Evolutionary conservation across 2,113 vertebrate species (phyloP).

Genomic region (Eolophus roseicapilla): DNA sequence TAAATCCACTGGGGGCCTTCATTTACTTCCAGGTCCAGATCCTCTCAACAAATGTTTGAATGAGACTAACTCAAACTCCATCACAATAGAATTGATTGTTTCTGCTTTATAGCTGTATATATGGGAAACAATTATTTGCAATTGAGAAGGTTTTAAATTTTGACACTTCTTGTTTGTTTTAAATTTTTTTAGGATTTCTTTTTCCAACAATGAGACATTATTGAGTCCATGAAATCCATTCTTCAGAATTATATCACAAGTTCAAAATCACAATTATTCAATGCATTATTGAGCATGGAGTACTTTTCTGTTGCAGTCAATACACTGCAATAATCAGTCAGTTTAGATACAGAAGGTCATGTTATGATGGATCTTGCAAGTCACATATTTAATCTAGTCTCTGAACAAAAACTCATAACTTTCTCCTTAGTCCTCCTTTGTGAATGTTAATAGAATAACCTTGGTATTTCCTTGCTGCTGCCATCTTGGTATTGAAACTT

Average conservation of each 20-base stretch:
- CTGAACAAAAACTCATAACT: background rate
- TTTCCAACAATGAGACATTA: background rate
- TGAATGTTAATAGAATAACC: background rate
- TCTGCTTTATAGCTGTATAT: background rate
- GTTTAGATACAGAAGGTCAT: background rate
- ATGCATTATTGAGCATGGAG: background rate
- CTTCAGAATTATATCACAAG: background rate
- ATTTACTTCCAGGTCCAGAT: background rate
- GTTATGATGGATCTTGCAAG: background rate
- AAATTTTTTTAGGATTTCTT: background rate
- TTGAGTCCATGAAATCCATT: background rate
- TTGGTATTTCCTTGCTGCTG: background rate
- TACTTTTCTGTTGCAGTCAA: background rate
- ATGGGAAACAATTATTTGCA: background rate
- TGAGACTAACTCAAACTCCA: background rate
- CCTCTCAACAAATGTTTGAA: background rate
- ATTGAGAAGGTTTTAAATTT: background rate
- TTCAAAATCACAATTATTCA: background rate
- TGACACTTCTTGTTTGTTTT: background rate
- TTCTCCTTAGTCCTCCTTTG: background rate
- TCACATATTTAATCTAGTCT: background rate
- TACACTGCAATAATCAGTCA: background rate
- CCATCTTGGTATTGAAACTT: background rate
- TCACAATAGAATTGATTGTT: background rate
- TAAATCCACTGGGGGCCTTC: background rate